Evolutionary conservation across 2,797 vertebrate species (phyloP).

Genomic region (Gallinago solitaria): DNA sequence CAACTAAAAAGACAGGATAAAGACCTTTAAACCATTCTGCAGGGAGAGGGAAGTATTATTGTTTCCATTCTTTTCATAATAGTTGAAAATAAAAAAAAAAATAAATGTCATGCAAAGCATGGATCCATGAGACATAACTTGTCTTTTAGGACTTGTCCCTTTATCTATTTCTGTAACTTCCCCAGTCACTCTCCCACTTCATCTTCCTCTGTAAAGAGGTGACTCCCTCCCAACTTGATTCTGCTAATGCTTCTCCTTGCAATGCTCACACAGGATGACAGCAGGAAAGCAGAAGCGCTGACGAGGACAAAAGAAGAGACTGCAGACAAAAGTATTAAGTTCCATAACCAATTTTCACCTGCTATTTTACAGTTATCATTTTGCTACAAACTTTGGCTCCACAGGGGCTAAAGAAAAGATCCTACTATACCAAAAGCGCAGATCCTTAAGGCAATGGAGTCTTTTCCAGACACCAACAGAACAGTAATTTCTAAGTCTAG

Average conservation of each 20-base stretch:
- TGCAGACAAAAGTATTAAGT: not conserved
- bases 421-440: not conserved
- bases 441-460: not conserved
- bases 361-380: not conserved
- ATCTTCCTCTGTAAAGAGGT: not conserved
- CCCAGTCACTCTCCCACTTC: not conserved
- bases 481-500: not conserved
- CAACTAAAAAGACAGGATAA: conserved; percentile 68
- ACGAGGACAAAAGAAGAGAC: not conserved
- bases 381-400: not conserved
- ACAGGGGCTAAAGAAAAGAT: not conserved
- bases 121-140: not conserved
- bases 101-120: not conserved
- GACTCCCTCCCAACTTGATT: not conserved
- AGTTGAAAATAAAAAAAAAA: not conserved
- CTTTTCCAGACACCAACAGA: not conserved
- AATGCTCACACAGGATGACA: not conserved
- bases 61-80: not conserved
- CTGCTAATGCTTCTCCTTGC: not conserved
- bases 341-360: not conserved
- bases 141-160: not conserved
- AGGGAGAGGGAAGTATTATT: not conserved
- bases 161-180: not conserved
- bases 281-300: not conserved
- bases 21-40: not conserved